These are phyloP conservation scores for Sturnira hondurensis DNA, from an alignment of 2,113 vertebrate genomes.

Conservation along the genomic window DNA sequence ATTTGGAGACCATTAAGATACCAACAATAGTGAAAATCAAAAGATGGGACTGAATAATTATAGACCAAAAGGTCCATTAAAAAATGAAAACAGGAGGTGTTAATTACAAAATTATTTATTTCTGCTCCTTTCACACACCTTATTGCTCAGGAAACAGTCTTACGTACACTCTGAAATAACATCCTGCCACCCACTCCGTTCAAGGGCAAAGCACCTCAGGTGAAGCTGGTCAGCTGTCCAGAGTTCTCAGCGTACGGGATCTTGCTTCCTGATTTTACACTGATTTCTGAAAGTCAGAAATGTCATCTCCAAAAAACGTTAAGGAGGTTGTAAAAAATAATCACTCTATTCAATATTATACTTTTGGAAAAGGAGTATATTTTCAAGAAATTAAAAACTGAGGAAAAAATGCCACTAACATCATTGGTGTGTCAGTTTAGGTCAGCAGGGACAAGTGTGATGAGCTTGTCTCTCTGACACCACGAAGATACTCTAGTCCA, in stretches of 20 bases:
- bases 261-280: neutral
- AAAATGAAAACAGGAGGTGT: neutral
- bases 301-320: slow-evolving; percentile 26
- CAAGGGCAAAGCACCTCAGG: slow-evolving; percentile 39
- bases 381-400: slow-evolving; percentile 49
- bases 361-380: slow-evolving; percentile 28
- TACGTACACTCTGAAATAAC: neutral
- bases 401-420: slow-evolving; percentile 24
- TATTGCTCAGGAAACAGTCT: slow-evolving; percentile 23
- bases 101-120: slow-evolving; percentile 85
- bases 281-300: slow-evolving; percentile 29
- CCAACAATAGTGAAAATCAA: neutral
- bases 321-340: slow-evolving; percentile 57
- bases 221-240: neutral
- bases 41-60: neutral
- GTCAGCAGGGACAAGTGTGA: slow-evolving; percentile 38
- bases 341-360: slow-evolving; percentile 59
- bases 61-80: neutral
- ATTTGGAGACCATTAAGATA: neutral
- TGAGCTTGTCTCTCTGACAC: neutral
- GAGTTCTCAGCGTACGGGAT: neutral
- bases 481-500: neutral
- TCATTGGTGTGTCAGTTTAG: neutral
- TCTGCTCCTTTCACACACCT: slow-evolving; percentile 70
- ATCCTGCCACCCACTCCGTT: neutral